phyloP scores from a whole-genome alignment of 2,113 vertebrate genomes.

The Microcebus lehilahytsara region DNA sequence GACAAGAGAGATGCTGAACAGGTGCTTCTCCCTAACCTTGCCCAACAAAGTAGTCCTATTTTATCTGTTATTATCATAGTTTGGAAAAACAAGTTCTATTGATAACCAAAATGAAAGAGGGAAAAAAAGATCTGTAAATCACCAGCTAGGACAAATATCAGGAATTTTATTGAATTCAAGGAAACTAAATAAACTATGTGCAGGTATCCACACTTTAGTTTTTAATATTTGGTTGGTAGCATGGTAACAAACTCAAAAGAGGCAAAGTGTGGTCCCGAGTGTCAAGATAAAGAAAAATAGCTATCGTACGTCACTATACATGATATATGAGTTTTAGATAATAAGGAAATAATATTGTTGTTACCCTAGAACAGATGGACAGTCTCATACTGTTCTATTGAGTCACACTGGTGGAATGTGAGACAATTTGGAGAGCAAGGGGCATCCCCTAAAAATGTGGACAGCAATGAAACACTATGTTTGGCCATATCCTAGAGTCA shows the following conservation, averaged over 20 bases:
- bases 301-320: not conserved
- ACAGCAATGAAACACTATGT: not conserved
- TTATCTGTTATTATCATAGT: not conserved
- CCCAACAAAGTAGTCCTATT: not conserved
- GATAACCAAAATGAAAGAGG: not conserved
- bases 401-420: not conserved
- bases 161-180: not conserved
- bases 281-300: not conserved
- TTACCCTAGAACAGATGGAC: not conserved
- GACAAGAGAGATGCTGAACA: not conserved
- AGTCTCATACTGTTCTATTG: not conserved
- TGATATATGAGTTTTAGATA: not conserved
- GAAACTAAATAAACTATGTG: not conserved
- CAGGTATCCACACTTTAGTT: not conserved
- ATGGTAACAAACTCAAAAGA: not conserved
- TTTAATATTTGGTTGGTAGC: not conserved
- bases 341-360: not conserved
- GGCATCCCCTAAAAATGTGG: not conserved
- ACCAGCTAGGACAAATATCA: not conserved
- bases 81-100: not conserved
- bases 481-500: not conserved
- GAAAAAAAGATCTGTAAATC: not conserved
- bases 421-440: not conserved
- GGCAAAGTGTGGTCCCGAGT: not conserved
- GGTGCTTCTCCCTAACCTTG: not conserved